Evolutionary conservation across 2,888 invertebrate species (phyloP).

Genomic region (Crematogaster levior): DNA sequence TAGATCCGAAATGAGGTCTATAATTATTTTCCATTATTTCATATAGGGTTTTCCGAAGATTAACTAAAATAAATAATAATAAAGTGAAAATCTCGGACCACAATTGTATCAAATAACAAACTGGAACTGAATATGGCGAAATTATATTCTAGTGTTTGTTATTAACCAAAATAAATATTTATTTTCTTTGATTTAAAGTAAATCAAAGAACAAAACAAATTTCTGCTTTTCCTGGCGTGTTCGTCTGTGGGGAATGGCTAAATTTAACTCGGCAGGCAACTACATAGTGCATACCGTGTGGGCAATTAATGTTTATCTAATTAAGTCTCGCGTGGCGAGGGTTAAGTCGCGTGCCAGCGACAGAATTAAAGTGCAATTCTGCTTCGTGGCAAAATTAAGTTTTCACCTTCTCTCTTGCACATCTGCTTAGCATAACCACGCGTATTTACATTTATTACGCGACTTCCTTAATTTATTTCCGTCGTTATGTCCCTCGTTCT

Average conservation of each 20-base stretch:
- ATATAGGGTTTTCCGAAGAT: too few relatives aligned
- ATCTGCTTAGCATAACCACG: conserved; percentile 25
- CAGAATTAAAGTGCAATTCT: conserved; percentile 28
- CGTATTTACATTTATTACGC: conserved; percentile 42
- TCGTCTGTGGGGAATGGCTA: not conserved
- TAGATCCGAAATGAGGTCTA: too few relatives aligned
- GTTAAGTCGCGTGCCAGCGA: conserved; percentile 28
- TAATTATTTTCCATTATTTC: too few relatives aligned
- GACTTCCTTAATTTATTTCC: conserved; percentile 21
- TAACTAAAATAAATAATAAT: too few relatives aligned
- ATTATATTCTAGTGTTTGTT: too few relatives aligned
- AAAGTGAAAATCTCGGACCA: too few relatives aligned
- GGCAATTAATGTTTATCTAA: conserved; percentile 40
- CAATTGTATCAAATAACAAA: too few relatives aligned
- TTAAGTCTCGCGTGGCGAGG: conserved; percentile 31
- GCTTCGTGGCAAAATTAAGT: conserved; percentile 37
- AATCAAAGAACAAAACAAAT: not conserved
- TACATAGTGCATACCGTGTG: conserved; percentile 17
- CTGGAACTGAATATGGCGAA: too few relatives aligned
- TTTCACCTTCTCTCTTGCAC: conserved; percentile 26
- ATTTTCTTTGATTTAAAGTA: not conserved
- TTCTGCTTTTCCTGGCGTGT: not conserved
- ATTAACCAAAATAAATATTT: too few relatives aligned
- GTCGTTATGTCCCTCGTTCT: conserved; percentile 6
- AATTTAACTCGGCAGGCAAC: conserved; percentile 18